Percentiles rank a stretch among this genome's conserved stretches.
phyloP scores from a whole-genome alignment of 1,140 invertebrate genomes.

The Rhysida immarginata region DNA sequence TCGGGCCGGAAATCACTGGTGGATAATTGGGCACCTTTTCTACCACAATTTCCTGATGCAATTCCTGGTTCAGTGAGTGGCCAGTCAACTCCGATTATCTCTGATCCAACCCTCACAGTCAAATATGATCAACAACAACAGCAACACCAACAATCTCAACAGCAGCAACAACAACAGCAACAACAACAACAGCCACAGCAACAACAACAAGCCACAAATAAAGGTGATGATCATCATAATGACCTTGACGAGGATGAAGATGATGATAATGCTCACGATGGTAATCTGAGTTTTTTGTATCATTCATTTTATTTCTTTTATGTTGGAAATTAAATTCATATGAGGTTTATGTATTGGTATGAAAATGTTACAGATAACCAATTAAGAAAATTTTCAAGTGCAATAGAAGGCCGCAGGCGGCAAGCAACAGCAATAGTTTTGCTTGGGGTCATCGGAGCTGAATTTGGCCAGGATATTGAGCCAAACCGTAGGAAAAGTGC shows the following conservation, averaged over 20 bases:
- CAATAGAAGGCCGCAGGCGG: constrained; percentile 76
- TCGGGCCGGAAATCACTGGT: constrained; percentile 83
- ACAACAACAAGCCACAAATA: constrained; percentile 5
- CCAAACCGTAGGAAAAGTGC: constrained; percentile 29
- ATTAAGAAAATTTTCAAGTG: constrained; percentile 51
- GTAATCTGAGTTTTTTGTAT: background rate
- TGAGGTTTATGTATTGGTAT: background rate
- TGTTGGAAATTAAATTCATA: no score
- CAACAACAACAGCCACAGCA: constrained; percentile 14
- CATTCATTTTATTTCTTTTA: no score
- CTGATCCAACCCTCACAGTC: background rate
- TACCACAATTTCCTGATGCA: constrained; percentile 43
- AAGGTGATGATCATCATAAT: constrained; percentile 17
- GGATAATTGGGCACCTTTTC: constrained; percentile 85
- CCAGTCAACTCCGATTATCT: background rate
- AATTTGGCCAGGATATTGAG: constrained; percentile 73
- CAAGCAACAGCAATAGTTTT: constrained; percentile 95
- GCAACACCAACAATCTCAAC: background rate
- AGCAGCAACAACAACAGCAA: constrained; percentile 8
- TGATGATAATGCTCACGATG: constrained; percentile 37
- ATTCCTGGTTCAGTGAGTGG: constrained; percentile 4
- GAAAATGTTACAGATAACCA: background rate
- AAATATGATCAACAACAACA: constrained; percentile 13
- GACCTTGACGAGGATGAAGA: constrained; percentile 66
- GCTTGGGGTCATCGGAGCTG: constrained; percentile 90